Evolutionary conservation across 2,888 invertebrate species (phyloP), one percentile per base, ranked within the genome.

Genomic region (Mechanitis mazaeus): DNA sequence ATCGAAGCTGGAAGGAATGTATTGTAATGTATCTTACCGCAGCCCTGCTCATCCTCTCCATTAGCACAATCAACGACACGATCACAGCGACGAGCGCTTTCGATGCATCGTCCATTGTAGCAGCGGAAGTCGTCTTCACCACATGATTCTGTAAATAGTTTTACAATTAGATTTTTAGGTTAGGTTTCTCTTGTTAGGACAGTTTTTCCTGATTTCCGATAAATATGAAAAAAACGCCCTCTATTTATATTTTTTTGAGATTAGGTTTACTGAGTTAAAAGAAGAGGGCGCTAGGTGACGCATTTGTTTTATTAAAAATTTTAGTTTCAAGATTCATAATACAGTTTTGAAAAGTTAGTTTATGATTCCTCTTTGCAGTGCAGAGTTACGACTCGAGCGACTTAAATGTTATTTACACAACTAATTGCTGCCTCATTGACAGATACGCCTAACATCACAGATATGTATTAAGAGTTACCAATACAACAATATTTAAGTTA

Each of bases 1-100:
- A 20, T 20, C 3, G 9, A 11, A 42, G 42, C 11, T 42, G 6
- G 6, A 9, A 42, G 9, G 42, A 42, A 42, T 42, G 11, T 42
- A 42, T 9, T 42, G 9, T 42, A 9, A 42, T 42, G 9, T 42
- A 9, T 75, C 81, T 77, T 80, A 92, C 92, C 81, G 83, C 94
- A 94, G 68, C 90, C 76, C 33, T 70, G 72, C 82, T 95, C 95
- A 70, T 95, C 94, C 72, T 93, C 93, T 46, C 84, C 84, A 62
- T 90, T 85, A 11, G 76, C 77, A 71, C 94, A 94, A 72, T 94
- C 93, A n/a, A 70, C 60, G 11, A 86, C 81, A 3, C 83, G 78
- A 77, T 95, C 91, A 78, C 95, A 95, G 64, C 88, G 87, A 64
- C 89, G 88, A 45, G 75, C 72, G 11, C 78, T 77, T 65, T 86